phyloP scores from a whole-genome alignment of 2,888 invertebrate genomes.

The Theristus sp. region DNA sequence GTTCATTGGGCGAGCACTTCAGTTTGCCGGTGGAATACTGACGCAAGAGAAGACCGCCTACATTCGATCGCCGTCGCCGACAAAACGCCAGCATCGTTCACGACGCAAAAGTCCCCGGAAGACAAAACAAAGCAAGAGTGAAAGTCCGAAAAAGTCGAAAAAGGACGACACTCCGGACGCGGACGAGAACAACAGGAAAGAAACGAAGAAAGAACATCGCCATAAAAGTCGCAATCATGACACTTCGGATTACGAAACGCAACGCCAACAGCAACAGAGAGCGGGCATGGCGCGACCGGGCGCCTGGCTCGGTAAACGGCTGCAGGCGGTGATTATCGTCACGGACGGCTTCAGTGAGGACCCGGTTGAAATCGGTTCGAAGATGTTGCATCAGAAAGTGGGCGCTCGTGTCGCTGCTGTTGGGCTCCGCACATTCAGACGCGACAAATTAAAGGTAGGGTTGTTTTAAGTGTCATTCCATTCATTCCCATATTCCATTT shows the following conservation, averaged over 20 bases:
- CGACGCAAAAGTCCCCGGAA: too few relatives aligned
- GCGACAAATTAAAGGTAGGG: neutral
- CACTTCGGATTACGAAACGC: neutral
- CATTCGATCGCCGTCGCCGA: neutral
- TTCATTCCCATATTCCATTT: too few relatives aligned
- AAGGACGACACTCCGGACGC: neutral
- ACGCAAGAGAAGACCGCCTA: slow-evolving; percentile 23
- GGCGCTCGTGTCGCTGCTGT: slow-evolving; percentile 16
- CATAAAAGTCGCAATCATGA: neutral
- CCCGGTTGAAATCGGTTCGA: slow-evolving; percentile 16
- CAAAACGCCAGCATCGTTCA: neutral
- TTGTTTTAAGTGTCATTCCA: too few relatives aligned
- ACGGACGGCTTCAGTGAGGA: slow-evolving; percentile 24
- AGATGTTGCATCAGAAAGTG: slow-evolving; percentile 19
- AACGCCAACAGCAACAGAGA: too few relatives aligned
- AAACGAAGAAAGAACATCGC: neutral
- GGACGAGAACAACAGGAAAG: neutral
- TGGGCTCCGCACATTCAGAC: neutral
- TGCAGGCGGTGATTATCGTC: slow-evolving; percentile 17
- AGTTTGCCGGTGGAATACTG: slow-evolving; percentile 21
- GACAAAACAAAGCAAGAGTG: too few relatives aligned
- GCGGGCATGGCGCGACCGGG: neutral
- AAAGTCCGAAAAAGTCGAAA: neutral
- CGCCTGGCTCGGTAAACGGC: neutral
- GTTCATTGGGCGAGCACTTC: slow-evolving; percentile 17